Percentiles rank a stretch among this genome's conserved stretches.
Evolutionary conservation across 2,888 invertebrate species (phyloP).

Genomic region (Phasia obesa): DNA sequence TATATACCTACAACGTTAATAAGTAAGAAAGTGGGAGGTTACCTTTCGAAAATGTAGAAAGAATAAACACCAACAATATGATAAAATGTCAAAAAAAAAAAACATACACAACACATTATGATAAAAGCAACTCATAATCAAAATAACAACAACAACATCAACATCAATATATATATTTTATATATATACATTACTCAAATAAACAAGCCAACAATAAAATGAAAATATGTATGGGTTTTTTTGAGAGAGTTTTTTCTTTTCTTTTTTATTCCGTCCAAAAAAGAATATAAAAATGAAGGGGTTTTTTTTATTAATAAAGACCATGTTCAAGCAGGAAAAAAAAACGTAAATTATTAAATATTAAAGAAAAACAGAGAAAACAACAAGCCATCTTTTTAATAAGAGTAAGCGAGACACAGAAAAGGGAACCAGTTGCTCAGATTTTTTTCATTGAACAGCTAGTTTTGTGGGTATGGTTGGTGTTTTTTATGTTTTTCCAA

Average conservation of each 20-base stretch:
- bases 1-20: conserved; percentile 38
- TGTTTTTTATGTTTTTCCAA: no score
- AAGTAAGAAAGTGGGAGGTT: conserved; percentile 79
- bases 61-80: conserved; percentile 24
- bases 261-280: conserved; percentile 42
- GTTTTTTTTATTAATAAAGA: conserved; percentile 53
- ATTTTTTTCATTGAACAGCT: conserved; percentile 6
- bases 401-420: conserved; percentile 72
- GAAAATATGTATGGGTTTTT: neutral
- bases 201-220: conserved; percentile 6
- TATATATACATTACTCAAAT: neutral
- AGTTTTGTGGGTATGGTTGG: neutral
- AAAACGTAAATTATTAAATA: conserved; percentile 75
- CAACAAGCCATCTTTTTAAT: neutral
- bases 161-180: neutral
- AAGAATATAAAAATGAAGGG: conserved; percentile 74
- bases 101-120: conserved; percentile 66
- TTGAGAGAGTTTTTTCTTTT: conserved; percentile 21
- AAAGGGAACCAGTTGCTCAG: conserved; percentile 74
- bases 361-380: conserved; percentile 62
- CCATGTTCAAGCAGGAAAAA: conserved; percentile 26
- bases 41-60: conserved; percentile 72
- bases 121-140: conserved; percentile 64
- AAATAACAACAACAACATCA: conserved; percentile 44
- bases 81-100: conserved; percentile 61